phyloP scores from a whole-genome alignment of 1,140 invertebrate genomes.

The Bombyx mori region ASM3026992v2 NC_085128.1:9092501-9093000 shows the following conservation, averaged over 20 bases:
- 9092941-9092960: slow-evolving; percentile 13
- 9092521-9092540: too few species aligned
- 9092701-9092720: slow-evolving; percentile 16
- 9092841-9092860: slow-evolving; percentile 40
- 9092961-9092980: slow-evolving; percentile 25
- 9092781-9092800: slow-evolving; percentile 40
- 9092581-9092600: too few species aligned
- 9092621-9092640: background rate
- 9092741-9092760: slow-evolving; percentile 28
- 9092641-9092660: slow-evolving; percentile 5
- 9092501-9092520: too few species aligned
- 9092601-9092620: too few species aligned
- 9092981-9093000: slow-evolving; percentile 55
- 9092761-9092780: slow-evolving; percentile 37
- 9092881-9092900: slow-evolving; percentile 10
- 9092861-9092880: slow-evolving; percentile 17
- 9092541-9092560: too few species aligned
- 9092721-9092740: slow-evolving; percentile 31
- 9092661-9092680: slow-evolving; percentile 19
- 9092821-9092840: slow-evolving; percentile 41
- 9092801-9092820: slow-evolving; percentile 29
- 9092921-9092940: slow-evolving; percentile 29
- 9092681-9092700: slow-evolving; percentile 18
- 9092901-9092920: slow-evolving; percentile 12
- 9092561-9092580: too few species aligned